Evolutionary conservation across 2,797 vertebrate genomes (phyloP).

Genomic region (Phylloscopus collybita): DNA sequence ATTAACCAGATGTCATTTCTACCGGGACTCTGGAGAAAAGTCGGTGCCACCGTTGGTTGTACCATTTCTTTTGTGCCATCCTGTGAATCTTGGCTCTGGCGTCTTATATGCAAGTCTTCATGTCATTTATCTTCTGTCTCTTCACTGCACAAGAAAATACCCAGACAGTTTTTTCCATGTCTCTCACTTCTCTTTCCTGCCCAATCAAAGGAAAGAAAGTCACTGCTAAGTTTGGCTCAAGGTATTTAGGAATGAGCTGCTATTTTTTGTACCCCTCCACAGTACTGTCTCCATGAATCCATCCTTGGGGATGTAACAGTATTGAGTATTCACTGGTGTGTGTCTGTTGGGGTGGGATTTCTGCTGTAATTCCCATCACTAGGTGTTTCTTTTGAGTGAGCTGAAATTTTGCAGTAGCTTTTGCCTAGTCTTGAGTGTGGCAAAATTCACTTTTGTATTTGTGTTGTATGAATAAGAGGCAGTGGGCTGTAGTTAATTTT

Average conservation of each 20-base stretch:
- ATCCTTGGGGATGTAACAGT: not conserved
- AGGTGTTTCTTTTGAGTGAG: not conserved
- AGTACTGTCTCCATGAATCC: not conserved
- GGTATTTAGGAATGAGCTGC: not conserved
- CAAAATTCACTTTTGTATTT: not conserved
- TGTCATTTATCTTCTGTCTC: not conserved
- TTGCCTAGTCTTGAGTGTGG: not conserved
- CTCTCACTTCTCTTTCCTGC: not conserved
- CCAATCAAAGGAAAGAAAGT: not conserved
- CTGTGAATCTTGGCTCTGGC: not conserved
- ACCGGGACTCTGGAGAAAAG: not conserved
- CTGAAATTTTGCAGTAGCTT: not conserved
- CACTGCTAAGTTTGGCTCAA: not conserved
- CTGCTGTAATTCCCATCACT: not conserved
- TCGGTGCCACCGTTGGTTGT: not conserved
- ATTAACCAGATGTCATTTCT: not conserved
- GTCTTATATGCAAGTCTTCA: not conserved
- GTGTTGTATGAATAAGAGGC: not conserved
- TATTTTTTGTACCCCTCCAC: not conserved
- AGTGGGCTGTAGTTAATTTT: not conserved
- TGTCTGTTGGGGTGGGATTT: not conserved
- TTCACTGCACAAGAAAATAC: not conserved
- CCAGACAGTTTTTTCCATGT: not conserved
- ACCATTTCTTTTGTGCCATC: not conserved
- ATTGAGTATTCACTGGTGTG: not conserved